Evolutionary conservation across 92 coral and sea anemone species (phyloP), one percentile per base, ranked within the genome.

Genomic region (Siderastrea radians): DNA sequence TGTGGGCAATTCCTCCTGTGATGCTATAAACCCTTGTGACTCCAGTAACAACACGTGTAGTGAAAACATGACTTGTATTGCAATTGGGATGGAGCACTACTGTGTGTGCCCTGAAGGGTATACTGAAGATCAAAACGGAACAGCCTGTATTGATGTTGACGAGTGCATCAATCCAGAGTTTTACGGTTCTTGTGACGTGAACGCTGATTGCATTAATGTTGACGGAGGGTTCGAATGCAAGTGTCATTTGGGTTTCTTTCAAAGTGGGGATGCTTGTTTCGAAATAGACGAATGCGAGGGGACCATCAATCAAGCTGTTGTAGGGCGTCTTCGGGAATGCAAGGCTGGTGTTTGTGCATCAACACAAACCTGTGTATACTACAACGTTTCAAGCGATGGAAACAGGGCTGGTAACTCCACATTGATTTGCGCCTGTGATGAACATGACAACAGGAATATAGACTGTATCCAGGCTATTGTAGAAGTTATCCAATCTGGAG

Each of bases 51-150:
- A 74, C 68, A 84, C 92, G 3, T 92, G 95, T 65, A 76, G 48
- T 51, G 73, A 73, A 4, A 84, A 92, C 83, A 92, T 88, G 89
- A 92, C 90, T 63, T 92, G 95, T 43, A 85, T 92, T 17, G 87
- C 85, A 38, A 82, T 91, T 5, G 95, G 92, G 26, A 11, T 79
- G 50, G 90, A 92, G 52, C 88, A 88, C 45, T 92, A 92, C 81
- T 92, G 95, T 61, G 95, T 88, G 12, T 92, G 95, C 79, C 95
- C 95, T 7, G 76, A 84, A 13, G 95, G 95, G 26, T 92, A 79
- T 52, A 72, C 77, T 26, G 92, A 92, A 9, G 83, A 92, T 52
- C 84, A 86, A 55, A 55, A 48, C 43, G 92, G 92, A 50, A 80
- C 85, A 13, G 90, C 90, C 14, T 92, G 95, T 79, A 68, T 88